phyloP scores from a whole-genome alignment of 2,888 invertebrate genomes.

The Eupsilia transversa region DNA sequence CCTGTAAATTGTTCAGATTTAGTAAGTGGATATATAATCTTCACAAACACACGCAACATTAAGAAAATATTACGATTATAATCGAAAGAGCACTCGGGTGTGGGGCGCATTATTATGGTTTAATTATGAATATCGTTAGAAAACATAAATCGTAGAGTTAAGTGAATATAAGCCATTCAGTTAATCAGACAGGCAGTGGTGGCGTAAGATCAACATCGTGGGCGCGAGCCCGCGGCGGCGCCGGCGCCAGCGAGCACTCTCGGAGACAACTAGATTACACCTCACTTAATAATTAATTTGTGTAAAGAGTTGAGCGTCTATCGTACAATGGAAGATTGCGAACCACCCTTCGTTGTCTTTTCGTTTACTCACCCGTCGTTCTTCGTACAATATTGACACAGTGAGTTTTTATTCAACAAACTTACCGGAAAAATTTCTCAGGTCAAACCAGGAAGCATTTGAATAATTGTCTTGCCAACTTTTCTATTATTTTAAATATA shows the following conservation, averaged over 20 bases:
- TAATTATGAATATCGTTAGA: slow-evolving; percentile 81
- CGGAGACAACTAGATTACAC: slow-evolving; percentile 81
- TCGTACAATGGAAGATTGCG: slow-evolving; percentile 73
- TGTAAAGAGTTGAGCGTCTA: slow-evolving; percentile 85
- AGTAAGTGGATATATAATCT: neutral
- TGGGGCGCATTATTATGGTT: slow-evolving; percentile 77
- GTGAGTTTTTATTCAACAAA: slow-evolving; percentile 65
- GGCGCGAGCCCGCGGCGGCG: slow-evolving; percentile 62
- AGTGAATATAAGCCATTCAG: slow-evolving; percentile 81
- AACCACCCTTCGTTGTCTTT: slow-evolving; percentile 77
- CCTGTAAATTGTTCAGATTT: slow-evolving; percentile 13
- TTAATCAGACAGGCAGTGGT: slow-evolving; percentile 73
- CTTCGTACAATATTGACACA: slow-evolving; percentile 77
- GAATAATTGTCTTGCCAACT: slow-evolving; percentile 4
- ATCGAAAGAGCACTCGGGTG: slow-evolving; percentile 58
- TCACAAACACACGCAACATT: neutral
- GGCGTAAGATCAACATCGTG: slow-evolving; percentile 59
- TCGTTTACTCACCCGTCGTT: slow-evolving; percentile 75
- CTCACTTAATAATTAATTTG: slow-evolving; percentile 86
- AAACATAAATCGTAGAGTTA: slow-evolving; percentile 75
- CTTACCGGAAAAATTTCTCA: slow-evolving; percentile 29
- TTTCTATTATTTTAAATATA: neutral
- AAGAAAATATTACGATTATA: slow-evolving; percentile 35
- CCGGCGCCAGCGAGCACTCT: slow-evolving; percentile 49
- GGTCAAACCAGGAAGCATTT: slow-evolving; percentile 28